phyloP scores from a whole-genome alignment of 2,113 vertebrate species.

The Rissa tridactyla region DNA sequence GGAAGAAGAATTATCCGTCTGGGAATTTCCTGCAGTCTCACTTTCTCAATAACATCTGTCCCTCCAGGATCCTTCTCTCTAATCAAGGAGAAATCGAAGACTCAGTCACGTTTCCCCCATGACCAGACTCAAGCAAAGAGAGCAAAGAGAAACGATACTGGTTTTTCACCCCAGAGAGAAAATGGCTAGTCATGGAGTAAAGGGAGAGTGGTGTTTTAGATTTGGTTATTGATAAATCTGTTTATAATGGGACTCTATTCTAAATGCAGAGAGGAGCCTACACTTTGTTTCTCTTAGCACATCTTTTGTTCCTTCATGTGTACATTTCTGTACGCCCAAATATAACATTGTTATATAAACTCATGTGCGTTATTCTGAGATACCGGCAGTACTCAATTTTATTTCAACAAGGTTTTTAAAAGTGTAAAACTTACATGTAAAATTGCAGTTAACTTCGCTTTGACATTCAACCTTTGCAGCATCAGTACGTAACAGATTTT shows the following conservation, averaged over 20 bases:
- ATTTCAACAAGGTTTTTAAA: background rate
- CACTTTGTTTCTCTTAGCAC: background rate
- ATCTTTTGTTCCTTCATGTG: background rate
- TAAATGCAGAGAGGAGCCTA: rapidly evolving
- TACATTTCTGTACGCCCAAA: background rate
- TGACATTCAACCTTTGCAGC: background rate
- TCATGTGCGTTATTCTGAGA: background rate
- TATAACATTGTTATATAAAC: background rate
- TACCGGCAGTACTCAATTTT: background rate
- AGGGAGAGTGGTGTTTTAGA: background rate
- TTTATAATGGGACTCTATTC: background rate
- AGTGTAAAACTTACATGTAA: background rate
- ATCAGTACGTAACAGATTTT: background rate
- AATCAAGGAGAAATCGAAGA: background rate
- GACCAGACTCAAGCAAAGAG: background rate
- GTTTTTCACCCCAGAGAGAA: background rate
- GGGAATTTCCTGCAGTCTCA: background rate
- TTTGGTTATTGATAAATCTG: background rate
- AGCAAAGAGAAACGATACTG: background rate
- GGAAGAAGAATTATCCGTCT: background rate
- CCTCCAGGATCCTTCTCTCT: background rate
- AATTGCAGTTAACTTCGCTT: background rate
- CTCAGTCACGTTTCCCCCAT: background rate
- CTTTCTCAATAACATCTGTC: background rate
- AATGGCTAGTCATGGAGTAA: background rate